Conservation (phyloP, 2,797 vertebrate genomes). For the Orientallactaga sibirica region DNA sequence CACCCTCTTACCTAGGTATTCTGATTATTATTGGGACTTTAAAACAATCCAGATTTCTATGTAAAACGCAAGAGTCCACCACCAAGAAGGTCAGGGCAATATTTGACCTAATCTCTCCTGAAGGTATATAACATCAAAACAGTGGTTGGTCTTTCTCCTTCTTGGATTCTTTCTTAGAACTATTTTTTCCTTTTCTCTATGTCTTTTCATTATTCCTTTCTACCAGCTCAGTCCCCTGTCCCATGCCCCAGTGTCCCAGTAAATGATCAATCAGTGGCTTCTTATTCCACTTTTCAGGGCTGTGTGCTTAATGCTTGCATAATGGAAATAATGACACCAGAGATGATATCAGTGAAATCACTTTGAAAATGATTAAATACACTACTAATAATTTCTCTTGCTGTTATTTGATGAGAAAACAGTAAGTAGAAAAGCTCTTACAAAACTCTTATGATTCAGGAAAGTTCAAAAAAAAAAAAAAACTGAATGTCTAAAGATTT, state of each 20-base stretch:
- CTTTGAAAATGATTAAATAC: constrained; percentile 16
- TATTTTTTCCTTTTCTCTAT: not conserved
- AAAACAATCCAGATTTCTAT: not conserved
- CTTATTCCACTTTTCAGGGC: not conserved
- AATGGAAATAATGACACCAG: not conserved
- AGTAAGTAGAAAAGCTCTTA: not conserved
- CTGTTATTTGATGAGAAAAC: constrained; percentile 32
- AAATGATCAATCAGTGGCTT: not conserved
- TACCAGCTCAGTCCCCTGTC: rapidly evolving
- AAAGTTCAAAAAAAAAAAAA: constrained; percentile 4
- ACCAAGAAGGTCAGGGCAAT: not conserved
- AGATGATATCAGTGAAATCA: not conserved
- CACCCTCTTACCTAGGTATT: not conserved
- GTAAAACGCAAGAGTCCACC: not conserved
- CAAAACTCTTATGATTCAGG: not conserved
- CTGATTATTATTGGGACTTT: constrained; percentile 11
- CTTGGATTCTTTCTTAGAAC: not conserved
- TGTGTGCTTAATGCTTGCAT: not conserved
- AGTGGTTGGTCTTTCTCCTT: not conserved
- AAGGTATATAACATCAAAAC: not conserved
- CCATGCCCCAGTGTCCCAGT: too few relatives aligned
- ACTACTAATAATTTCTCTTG: not conserved
- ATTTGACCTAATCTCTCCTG: not conserved
- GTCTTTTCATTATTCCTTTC: not conserved
- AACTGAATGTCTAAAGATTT: not conserved